Evolutionary conservation across 2,888 invertebrate species (phyloP).

Genomic region (Baccha elongata): DNA sequence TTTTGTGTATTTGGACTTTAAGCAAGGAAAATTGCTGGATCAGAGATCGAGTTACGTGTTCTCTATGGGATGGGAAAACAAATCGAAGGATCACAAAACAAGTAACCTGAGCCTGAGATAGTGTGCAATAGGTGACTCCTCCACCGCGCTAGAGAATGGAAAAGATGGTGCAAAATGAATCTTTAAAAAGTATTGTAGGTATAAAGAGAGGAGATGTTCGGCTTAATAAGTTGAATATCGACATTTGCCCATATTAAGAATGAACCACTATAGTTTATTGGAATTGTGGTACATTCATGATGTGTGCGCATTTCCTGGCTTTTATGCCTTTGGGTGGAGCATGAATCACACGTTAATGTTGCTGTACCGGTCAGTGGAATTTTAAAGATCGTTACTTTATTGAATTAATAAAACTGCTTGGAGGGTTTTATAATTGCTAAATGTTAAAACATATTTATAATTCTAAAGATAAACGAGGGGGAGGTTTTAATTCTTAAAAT

Average conservation of each 20-base stretch:
- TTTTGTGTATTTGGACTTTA: slow-evolving; percentile 29
- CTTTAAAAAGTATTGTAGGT: not conserved
- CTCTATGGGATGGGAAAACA: slow-evolving; percentile 16
- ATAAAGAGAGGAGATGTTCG: not conserved
- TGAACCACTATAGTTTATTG: slow-evolving; percentile 20
- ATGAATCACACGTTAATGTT: not conserved
- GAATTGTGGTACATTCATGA: slow-evolving; percentile 17
- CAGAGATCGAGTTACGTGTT: slow-evolving; percentile 60
- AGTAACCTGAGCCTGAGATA: slow-evolving; percentile 25
- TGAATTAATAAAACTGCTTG: too few relatives aligned
- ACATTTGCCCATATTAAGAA: slow-evolving; percentile 64
- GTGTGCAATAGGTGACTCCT: slow-evolving; percentile 36
- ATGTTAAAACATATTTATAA: too few relatives aligned
- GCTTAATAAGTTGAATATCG: slow-evolving; percentile 25
- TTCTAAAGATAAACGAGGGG: too few relatives aligned
- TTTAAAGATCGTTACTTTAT: too few relatives aligned
- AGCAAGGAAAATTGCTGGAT: slow-evolving; percentile 35
- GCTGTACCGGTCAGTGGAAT: not conserved
- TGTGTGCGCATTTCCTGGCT: slow-evolving; percentile 51
- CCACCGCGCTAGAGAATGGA: slow-evolving; percentile 9
- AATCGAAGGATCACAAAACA: slow-evolving; percentile 48
- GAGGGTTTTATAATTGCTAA: too few relatives aligned
- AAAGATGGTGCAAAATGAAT: slow-evolving; percentile 47
- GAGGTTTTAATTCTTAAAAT: too few relatives aligned
- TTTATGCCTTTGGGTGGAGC: not conserved